Conservation (phyloP, 2,113 vertebrate species). For the Gymnobelideus leadbeateri region DNA sequence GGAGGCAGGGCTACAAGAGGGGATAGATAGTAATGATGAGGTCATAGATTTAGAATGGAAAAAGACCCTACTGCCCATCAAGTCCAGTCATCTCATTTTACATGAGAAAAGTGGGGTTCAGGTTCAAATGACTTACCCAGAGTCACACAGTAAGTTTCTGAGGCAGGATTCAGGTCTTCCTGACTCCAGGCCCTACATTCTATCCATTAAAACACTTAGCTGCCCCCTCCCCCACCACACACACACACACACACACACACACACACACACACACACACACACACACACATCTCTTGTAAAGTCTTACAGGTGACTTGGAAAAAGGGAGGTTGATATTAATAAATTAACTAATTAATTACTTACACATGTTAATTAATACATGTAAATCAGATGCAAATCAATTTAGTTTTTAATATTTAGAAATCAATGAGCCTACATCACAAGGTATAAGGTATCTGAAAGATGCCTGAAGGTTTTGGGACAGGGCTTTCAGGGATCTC, state of each 20-base stretch:
- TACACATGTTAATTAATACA: constrained; percentile 73
- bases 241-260: too few species aligned
- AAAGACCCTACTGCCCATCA: too few species aligned
- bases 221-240: background rate
- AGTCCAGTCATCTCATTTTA: background rate
- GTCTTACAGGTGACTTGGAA: constrained; percentile 36
- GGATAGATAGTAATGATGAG: too few species aligned
- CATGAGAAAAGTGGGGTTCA: background rate
- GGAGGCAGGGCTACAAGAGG: too few species aligned
- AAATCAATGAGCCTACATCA: constrained; percentile 69
- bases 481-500: constrained; percentile 1
- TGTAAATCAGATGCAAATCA: constrained; percentile 75
- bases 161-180: background rate
- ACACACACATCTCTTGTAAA: constrained; percentile 11
- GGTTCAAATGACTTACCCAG: background rate
- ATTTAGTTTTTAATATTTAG: constrained; percentile 67
- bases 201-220: background rate
- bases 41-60: too few species aligned
- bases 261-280: background rate
- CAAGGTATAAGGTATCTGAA: constrained; percentile 40
- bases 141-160: background rate
- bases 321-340: constrained; percentile 61
- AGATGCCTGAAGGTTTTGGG: constrained; percentile 8
- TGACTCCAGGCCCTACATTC: background rate
- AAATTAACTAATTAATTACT: constrained; percentile 65